These are phyloP conservation scores for Heliothis subflexa DNA, from an alignment of 1,140 invertebrate genomes.

Conservation along the genomic window DNA sequence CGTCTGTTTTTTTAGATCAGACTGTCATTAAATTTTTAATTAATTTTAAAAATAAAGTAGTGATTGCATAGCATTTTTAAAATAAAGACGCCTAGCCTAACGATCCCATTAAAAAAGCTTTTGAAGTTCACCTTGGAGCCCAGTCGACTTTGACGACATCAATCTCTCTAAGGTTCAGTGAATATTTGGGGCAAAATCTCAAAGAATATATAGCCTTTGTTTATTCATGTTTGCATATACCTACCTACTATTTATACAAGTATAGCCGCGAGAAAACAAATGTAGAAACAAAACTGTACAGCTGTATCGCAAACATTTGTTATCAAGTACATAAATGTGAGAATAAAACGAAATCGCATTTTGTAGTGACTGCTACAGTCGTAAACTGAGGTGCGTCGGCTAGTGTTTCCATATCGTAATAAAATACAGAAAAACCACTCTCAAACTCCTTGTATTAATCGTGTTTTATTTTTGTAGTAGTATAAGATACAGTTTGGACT, in stretches of 20 bases:
- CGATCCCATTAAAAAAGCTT: constrained; percentile 2
- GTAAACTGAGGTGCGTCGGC: constrained; percentile 24
- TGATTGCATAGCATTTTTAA: background rate
- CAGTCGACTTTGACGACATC: background rate
- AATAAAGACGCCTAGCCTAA: background rate
- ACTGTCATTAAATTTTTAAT: no score
- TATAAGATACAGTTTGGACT: background rate
- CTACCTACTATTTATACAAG: no score
- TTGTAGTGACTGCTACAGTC: constrained; percentile 33
- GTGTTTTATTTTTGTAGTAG: no score
- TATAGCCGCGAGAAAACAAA: background rate
- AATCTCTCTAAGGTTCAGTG: background rate
- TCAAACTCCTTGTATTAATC: background rate
- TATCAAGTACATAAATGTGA: constrained; percentile 27
- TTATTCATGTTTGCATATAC: background rate
- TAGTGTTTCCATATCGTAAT: background rate
- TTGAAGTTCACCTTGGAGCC: background rate
- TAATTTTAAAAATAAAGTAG: background rate
- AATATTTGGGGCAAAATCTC: constrained; percentile 6
- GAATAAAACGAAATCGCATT: constrained; percentile 30
- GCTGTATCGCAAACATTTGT: constrained; percentile 3
- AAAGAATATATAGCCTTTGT: background rate
- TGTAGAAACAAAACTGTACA: background rate
- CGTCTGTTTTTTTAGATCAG: no score
- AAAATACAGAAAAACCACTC: background rate